These are phyloP conservation scores for Ctenosaura bakeri DNA, from an alignment of 2,797 vertebrate genomes.

Conservation along the genomic window DNA sequence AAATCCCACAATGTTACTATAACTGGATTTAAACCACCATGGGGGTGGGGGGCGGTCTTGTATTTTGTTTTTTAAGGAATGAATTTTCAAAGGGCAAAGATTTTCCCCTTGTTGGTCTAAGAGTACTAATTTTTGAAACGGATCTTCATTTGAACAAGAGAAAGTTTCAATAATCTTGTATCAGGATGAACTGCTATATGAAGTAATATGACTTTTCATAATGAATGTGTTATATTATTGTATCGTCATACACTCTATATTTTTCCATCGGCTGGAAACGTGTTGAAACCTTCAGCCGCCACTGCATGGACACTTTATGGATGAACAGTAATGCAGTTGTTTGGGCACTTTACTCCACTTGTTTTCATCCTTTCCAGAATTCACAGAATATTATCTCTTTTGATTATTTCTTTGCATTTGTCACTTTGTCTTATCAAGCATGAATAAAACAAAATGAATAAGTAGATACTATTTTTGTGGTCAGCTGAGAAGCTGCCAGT, in stretches of 20 bases:
- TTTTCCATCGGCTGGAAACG: slow-evolving; percentile 69
- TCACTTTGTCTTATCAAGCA: slow-evolving; percentile 79
- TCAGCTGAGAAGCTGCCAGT: slow-evolving; percentile 80
- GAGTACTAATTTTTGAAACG: slow-evolving; percentile 59
- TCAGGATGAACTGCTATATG: slow-evolving; percentile 73
- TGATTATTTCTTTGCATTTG: slow-evolving; percentile 76
- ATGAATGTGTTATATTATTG: slow-evolving; percentile 78
- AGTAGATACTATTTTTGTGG: slow-evolving; percentile 81
- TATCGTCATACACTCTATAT: slow-evolving; percentile 69
- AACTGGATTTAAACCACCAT: slow-evolving; percentile 65
- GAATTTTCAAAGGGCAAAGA: slow-evolving; percentile 59
- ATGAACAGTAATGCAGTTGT: slow-evolving; percentile 67
- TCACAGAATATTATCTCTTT: slow-evolving; percentile 69
- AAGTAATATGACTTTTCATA: slow-evolving; percentile 65
- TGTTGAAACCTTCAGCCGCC: slow-evolving; percentile 64
- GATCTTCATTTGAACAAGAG: slow-evolving; percentile 66
- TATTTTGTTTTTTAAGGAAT: slow-evolving; percentile 30
- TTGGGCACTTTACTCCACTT: slow-evolving; percentile 72
- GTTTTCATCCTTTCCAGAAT: slow-evolving; percentile 71
- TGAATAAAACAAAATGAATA: slow-evolving; percentile 76
- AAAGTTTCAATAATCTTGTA: slow-evolving; percentile 71
- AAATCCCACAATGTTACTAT: slow-evolving; percentile 63
- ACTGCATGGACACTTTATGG: slow-evolving; percentile 74
- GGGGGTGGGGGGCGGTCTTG: rapidly evolving
- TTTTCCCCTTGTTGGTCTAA: slow-evolving; percentile 37